A percentile compares a stretch with the other conserved stretches of the same genome.
Conservation (phyloP, 2,888 invertebrate genomes). For the Nineta flava region DNA sequence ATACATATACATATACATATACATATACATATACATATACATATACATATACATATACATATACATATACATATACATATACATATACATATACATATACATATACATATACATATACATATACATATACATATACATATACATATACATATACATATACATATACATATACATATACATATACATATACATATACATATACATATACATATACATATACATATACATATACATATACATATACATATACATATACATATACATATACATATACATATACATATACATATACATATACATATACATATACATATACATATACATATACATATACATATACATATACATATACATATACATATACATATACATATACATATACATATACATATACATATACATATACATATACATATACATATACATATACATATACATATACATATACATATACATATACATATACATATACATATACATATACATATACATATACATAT, state of each 20-base stretch:
- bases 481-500: conserved; percentile 7
- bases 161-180: not conserved
- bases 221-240: not conserved
- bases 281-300: too few species aligned
- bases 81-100: conserved; percentile 3
- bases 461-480: conserved; percentile 7
- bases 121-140: conserved; percentile 10
- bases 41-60: conserved; percentile 5
- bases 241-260: not conserved
- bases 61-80: conserved; percentile 1
- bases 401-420: not conserved
- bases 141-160: conserved; percentile 9
- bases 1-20: not conserved
- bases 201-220: not conserved
- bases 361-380: not conserved
- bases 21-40: conserved; percentile 4
- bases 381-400: conserved; percentile 3
- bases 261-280: too few species aligned
- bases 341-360: not conserved
- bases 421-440: conserved; percentile 4
- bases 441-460: conserved; percentile 4
- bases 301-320: too few species aligned
- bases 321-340: not conserved
- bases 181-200: not conserved
- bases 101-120: conserved; percentile 8